Base-by-base conservation (phyloP, 2,797 vertebrate genomes). In the Eurystomus glaucurus region DNA sequence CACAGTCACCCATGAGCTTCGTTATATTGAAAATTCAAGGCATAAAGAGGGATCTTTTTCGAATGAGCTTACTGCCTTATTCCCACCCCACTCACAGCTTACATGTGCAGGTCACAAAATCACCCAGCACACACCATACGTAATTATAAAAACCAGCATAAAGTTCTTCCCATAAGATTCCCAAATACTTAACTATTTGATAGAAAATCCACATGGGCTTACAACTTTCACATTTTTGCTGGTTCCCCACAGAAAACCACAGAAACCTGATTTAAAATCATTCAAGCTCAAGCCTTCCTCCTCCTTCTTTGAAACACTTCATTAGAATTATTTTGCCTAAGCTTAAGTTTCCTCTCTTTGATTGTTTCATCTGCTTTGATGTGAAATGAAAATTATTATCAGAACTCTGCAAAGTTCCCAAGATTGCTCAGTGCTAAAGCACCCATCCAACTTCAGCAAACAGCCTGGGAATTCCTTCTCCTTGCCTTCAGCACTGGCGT, bases 271-370 rank as follows among this genome's bases (percentile, higher is more conserved):
- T 82, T 41, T 61, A 37, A 89, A 91, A 64, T 33, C 45, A 57
- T 18, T 35, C 33, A 77, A 76, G 54, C 33, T 82, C 48, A 64
- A 25, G 25, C 45, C 86, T 81, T 81, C 55, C 68, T 89, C 81
- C 31, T 45, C 33, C 11, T 8, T 82, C 78, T 68, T 86, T 1
- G 11, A 91, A 96, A 91, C 17, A n/a, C 29, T 75, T 92, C 37
- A 96, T 97, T 92, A 86, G 72, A 93, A 94, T 96, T 80, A 92
- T 68, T 97, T 95, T 96, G 93, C 89, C 79, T 96, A 92, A 90
- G 43, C 46, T 55, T 88, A 76, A 60, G 18, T 70, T 94, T 72
- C 41, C n/a, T 95, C 37, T 84, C 91, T 97, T 93, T 96, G 93
- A 97, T 91, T 85, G 60, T 94, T 94, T 78, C 88, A 75, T 61